Percentiles rank a stretch among this genome's conserved stretches.
Evolutionary conservation across 2,797 vertebrate genomes (phyloP).

Genomic region (Echeneis naucrates): DNA sequence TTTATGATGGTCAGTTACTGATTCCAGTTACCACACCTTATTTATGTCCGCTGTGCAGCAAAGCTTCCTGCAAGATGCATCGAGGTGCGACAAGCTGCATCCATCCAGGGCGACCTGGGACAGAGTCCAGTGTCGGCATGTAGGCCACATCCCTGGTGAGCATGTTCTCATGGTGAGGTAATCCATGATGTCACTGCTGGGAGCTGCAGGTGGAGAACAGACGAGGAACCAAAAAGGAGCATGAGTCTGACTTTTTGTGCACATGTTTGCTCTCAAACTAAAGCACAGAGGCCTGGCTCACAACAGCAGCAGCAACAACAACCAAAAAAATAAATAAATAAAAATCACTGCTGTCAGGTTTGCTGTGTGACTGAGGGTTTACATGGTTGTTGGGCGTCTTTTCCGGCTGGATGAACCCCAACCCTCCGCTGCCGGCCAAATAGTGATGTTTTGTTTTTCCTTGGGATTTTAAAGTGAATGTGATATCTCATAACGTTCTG

Average conservation of each 20-base stretch:
- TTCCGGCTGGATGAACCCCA: constrained; percentile 55
- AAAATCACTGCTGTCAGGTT: constrained; percentile 54
- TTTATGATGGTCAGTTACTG: constrained; percentile 52
- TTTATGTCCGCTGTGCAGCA: constrained; percentile 45
- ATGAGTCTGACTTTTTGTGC: constrained; percentile 37
- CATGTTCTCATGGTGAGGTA: constrained; percentile 78
- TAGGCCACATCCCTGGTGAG: constrained; percentile 79
- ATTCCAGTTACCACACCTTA: constrained; percentile 56
- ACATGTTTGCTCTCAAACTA: constrained; percentile 63
- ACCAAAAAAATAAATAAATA: neutral
- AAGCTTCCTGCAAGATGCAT: constrained; percentile 51
- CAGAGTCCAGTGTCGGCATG: constrained; percentile 66
- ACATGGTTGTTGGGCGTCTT: constrained; percentile 67
- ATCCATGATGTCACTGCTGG: constrained; percentile 77
- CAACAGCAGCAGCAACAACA: neutral
- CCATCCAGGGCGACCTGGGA: constrained; percentile 50
- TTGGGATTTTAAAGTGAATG: constrained; percentile 56
- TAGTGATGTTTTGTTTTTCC: constrained; percentile 84
- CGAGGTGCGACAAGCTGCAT: constrained; percentile 56
- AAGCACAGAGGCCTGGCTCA: constrained; percentile 43
- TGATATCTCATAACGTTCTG: constrained; percentile 59
- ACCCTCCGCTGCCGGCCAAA: constrained; percentile 38
- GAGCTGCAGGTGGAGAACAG: constrained; percentile 79
- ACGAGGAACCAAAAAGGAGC: constrained; percentile 57
- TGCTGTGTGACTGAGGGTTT: constrained; percentile 46